phyloP scores from a whole-genome alignment of 2,113 vertebrate species.

The Conger conger region DNA sequence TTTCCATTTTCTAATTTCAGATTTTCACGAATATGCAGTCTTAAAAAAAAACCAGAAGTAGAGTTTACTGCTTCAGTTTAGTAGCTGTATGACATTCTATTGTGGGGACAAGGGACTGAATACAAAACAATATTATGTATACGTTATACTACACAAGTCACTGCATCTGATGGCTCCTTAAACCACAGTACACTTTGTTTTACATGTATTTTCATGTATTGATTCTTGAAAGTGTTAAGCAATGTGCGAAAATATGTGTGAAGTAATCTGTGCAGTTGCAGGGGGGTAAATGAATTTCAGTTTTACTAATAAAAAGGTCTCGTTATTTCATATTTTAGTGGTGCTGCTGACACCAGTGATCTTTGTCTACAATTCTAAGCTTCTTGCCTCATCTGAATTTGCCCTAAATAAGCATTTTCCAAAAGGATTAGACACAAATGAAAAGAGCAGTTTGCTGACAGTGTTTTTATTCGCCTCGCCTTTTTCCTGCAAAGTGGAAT shows the following conservation, averaged over 20 bases:
- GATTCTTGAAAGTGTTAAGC: background rate
- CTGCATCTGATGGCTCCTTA: no score
- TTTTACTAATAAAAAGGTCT: background rate
- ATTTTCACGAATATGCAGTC: background rate
- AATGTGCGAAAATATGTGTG: background rate
- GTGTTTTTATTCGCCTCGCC: background rate
- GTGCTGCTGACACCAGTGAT: background rate
- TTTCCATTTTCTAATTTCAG: no score
- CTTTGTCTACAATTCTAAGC: background rate
- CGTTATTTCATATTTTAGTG: background rate
- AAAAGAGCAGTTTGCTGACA: background rate
- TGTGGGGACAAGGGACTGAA: no score
- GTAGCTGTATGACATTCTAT: background rate
- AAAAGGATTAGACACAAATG: background rate
- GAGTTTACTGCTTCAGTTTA: background rate
- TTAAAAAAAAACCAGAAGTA: background rate
- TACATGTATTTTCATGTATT: no score
- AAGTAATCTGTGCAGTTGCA: background rate
- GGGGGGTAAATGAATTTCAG: background rate
- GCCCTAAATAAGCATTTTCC: conserved; percentile 15
- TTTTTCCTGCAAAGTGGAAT: conserved; percentile 13
- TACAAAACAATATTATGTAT: background rate
- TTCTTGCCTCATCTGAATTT: background rate
- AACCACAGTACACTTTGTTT: no score
- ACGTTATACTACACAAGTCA: background rate